phyloP scores from a whole-genome alignment of 1,140 invertebrate species.

The Manduca sexta region DNA sequence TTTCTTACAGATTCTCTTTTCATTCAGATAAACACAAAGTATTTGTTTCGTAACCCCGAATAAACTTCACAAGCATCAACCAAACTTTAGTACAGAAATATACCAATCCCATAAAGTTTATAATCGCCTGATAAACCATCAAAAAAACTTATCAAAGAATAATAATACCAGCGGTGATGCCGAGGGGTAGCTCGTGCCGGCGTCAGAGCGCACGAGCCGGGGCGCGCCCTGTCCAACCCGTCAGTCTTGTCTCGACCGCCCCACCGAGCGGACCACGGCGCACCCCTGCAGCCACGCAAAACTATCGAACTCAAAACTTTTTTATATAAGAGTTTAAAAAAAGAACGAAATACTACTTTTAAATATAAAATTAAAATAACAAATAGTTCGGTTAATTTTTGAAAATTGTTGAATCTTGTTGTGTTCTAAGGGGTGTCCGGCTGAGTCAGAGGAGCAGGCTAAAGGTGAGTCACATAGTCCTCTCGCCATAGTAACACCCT shows the following conservation, averaged over 20 bases:
- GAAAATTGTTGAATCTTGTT: conserved; percentile 18
- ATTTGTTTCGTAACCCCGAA: too few relatives aligned
- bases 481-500: conserved; percentile 66
- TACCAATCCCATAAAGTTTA: too few relatives aligned
- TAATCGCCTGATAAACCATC: neutral
- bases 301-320: conserved; percentile 26
- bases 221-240: conserved; percentile 41
- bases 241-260: conserved; percentile 57
- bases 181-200: conserved; percentile 25
- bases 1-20: too few relatives aligned
- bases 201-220: conserved; percentile 45
- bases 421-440: conserved; percentile 48
- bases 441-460: conserved; percentile 54
- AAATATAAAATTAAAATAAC: neutral
- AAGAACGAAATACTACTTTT: conserved; percentile 9
- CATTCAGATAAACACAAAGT: too few relatives aligned
- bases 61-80: too few relatives aligned
- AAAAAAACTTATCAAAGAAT: neutral
- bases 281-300: conserved; percentile 43
- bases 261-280: conserved; percentile 55
- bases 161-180: neutral
- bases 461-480: conserved; percentile 56
- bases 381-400: conserved; percentile 9
- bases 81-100: too few relatives aligned
- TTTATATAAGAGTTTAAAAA: conserved; percentile 7